Evolutionary conservation across 2,888 invertebrate species (phyloP).

Genomic region (Morpho helenor): DNA sequence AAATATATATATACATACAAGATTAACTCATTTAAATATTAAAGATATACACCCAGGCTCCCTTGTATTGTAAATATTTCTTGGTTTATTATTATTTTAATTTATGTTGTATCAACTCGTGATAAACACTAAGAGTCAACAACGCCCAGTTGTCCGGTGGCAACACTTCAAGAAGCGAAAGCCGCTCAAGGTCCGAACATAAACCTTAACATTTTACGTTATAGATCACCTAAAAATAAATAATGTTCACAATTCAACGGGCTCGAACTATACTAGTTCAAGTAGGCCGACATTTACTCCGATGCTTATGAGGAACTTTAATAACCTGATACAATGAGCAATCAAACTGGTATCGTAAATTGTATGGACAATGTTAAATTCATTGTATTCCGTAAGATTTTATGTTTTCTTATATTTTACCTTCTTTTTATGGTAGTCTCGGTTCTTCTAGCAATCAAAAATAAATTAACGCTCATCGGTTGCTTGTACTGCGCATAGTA

Average conservation of each 20-base stretch:
- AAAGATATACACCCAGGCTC: too few species aligned
- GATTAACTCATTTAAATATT: too few species aligned
- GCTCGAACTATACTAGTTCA: slow-evolving; percentile 24
- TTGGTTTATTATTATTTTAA: neutral
- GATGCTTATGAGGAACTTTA: slow-evolving; percentile 9
- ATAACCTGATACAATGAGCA: slow-evolving; percentile 6
- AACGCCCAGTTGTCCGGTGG: slow-evolving; percentile 45
- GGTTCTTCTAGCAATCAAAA: too few species aligned
- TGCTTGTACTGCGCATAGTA: too few species aligned
- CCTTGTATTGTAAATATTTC: too few species aligned
- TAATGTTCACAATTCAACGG: slow-evolving; percentile 31
- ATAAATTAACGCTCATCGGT: too few species aligned
- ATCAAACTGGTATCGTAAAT: neutral
- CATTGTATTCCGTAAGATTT: neutral
- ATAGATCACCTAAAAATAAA: slow-evolving; percentile 48
- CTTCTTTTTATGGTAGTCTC: too few species aligned
- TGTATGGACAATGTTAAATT: neutral
- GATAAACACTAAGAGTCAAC: slow-evolving; percentile 30
- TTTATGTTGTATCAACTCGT: slow-evolving; percentile 37
- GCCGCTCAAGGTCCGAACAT: slow-evolving; percentile 51
- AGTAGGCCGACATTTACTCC: slow-evolving; percentile 23
- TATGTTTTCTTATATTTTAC: too few species aligned
- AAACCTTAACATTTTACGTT: slow-evolving; percentile 65
- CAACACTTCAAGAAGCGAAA: slow-evolving; percentile 48
- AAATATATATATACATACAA: too few species aligned